A percentile compares a stretch with the other conserved stretches of the same genome.
Evolutionary conservation across 2,797 vertebrate genomes (phyloP).

Genomic region (Synanceia verrucosa): DNA sequence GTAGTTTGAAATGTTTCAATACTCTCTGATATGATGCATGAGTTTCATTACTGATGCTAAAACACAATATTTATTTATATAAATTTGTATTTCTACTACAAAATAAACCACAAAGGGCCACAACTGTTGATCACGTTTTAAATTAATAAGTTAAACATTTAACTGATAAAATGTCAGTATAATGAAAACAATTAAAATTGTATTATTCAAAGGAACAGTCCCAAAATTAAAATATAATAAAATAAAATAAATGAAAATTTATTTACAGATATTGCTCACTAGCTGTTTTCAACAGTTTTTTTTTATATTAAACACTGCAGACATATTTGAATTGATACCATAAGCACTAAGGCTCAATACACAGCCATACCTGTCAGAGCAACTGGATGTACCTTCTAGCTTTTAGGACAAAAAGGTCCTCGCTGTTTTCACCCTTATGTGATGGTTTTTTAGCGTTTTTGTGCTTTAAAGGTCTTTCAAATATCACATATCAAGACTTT

Average conservation of each 20-base stretch:
- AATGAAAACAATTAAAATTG: too few relatives aligned
- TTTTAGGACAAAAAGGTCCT: constrained; percentile 29
- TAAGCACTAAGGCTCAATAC: not conserved
- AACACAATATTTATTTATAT: not conserved
- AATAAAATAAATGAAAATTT: not conserved
- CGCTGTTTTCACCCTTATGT: constrained; percentile 34
- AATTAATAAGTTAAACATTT: not conserved
- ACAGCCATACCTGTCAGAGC: not conserved
- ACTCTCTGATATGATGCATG: not conserved
- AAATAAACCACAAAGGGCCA: not conserved
- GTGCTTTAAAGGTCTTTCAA: constrained; percentile 72
- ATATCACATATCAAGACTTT: constrained; percentile 73
- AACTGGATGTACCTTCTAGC: constrained; percentile 3
- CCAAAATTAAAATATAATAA: not conserved
- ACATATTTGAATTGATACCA: constrained; percentile 1
- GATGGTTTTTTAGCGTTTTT: constrained; percentile 44
- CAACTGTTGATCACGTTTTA: too few relatives aligned
- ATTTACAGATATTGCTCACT: not conserved
- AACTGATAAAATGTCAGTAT: too few relatives aligned
- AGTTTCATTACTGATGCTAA: not conserved
- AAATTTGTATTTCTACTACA: not conserved
- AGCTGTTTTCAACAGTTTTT: too few relatives aligned
- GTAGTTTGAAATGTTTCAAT: not conserved
- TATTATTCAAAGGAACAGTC: not conserved
- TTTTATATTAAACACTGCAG: not conserved